Base-by-base conservation (phyloP, 2,113 vertebrate species). In the Calidris pygmaea region DNA sequence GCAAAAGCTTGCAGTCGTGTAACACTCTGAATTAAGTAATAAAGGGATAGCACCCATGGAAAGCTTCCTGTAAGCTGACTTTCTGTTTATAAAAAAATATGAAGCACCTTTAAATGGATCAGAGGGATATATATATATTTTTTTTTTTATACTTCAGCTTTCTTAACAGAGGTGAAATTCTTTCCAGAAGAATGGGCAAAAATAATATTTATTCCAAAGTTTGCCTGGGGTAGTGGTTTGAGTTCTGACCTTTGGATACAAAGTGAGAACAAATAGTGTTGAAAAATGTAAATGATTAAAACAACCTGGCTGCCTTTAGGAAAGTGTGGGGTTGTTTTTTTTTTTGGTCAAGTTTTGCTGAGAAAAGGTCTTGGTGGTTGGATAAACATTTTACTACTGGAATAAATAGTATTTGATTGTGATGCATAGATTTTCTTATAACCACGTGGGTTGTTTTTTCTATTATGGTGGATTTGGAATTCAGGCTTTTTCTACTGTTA, bases 231-330 rank as follows among this genome's bases (percentile, higher is more conserved):
- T 97, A 94, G 89, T 87, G 73, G 87, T 96, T 98, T 96, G 95
- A 97, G 87, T 97, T 97, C 92, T 98, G 97, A 98, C 98, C 97
- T 98, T 98, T 97, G 98, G 97, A 97, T 93, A 78, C 94, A 77
- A 97, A 95, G 93, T 83, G 93, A 96, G 93, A 93, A 84, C 75
- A 98, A 97, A 98, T 94, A 98, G 75, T 80, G 67, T 85, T 95
- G 91, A 71, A 96, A 96, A 95, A 91, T 71, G 43, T 80, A 89
- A 96, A 96, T 81, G 59, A 93, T 91, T 90, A 75, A 95, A 96
- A 76, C 82, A 95, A 86, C 74, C 82, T 95, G 85, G n/a, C 65
- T 75, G 91, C 80, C 88, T 65, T 48, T 37, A 56, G 80, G 75
- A 62, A 90, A 72, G 20, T 43, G 29, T 45, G 43, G 14, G 23